Conservation (phyloP, 2,797 vertebrate species). For the Taenioides sp. region DNA sequence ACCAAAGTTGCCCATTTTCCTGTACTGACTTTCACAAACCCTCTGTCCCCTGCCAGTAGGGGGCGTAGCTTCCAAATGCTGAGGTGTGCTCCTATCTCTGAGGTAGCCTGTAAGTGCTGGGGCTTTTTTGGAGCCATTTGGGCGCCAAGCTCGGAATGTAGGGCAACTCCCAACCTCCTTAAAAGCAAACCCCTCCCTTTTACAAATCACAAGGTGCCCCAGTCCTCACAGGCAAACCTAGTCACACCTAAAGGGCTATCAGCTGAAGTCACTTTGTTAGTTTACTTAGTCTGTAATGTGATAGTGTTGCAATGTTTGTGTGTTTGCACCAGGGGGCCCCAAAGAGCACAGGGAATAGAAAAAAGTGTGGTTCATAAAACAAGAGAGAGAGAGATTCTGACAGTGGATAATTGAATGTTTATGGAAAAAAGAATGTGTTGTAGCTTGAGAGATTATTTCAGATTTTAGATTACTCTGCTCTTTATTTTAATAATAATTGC, state of each 20-base stretch:
- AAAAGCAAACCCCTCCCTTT: constrained; percentile 26
- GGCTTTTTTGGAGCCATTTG: constrained; percentile 79
- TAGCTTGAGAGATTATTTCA: constrained; percentile 36
- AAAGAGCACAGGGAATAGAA: constrained; percentile 5
- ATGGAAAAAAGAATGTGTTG: constrained; percentile 42
- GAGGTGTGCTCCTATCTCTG: constrained; percentile 58
- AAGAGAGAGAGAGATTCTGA: constrained; percentile 51
- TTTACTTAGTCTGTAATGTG: constrained; percentile 20
- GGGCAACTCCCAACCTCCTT: constrained; percentile 69
- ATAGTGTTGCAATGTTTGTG: constrained; percentile 27
- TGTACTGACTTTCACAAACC: constrained; percentile 32
- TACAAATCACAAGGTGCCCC: constrained; percentile 70
- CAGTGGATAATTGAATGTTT: constrained; percentile 39
- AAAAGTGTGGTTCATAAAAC: neutral
- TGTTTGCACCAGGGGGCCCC: constrained; percentile 45
- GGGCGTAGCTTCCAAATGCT: constrained; percentile 48
- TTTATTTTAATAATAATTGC: neutral
- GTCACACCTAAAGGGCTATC: constrained; percentile 77
- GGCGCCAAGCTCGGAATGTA: constrained; percentile 82
- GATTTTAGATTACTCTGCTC: neutral
- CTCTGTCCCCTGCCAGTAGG: constrained; percentile 43
- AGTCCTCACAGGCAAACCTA: constrained; percentile 71
- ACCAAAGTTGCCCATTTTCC: constrained; percentile 21
- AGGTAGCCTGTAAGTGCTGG: constrained; percentile 73
- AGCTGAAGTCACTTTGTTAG: constrained; percentile 66